Evolutionary conservation across 2,888 invertebrate genomes (phyloP), one percentile per base, ranked within the genome.

Genomic region (Crepidodera aurea): DNA sequence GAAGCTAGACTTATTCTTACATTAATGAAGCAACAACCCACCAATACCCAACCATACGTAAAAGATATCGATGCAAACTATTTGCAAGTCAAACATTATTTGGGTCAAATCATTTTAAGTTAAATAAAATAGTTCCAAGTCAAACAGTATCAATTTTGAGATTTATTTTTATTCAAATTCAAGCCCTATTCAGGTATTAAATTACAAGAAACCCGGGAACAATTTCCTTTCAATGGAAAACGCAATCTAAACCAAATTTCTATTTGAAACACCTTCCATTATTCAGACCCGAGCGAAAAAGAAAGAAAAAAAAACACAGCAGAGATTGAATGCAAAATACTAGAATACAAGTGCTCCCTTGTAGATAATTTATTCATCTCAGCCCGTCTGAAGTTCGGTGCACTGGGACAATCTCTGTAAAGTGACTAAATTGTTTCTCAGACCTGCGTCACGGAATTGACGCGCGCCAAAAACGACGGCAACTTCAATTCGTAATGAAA

Each of bases 401-500:
- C 39, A 39, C 48, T 48, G 48, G 27, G 32, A 57, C 48, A 48
- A 57, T 57, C 57, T 57, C 57, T 27, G 27, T 50, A 48, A 57
- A 48, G 48, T 50, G 27, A 48, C 57, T 50, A 48, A 57, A 57
- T 57, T 50, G 48, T 50, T 50, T 57, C 48, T 27, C 54, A 32
- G 54, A 44, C 42, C 57, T 25, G 37, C 39, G 39, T 39, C 32
- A 16, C 16, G 39, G 10, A 48, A 48, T 15, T 50, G 57, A 57
- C 39, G 57, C 25, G 57, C 48, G 57, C 37, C 57, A 29, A 39
- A 51, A 34, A 34, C 42, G 51, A 56, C 19, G 48, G 8, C 25
- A 56, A 37, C 59, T 48, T 51, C 51, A 63, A 59, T 59, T 59
- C 51, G 29, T 50, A 50, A 54, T 50, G 59, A 55, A 63, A 63